Evolutionary conservation across 37 sponge, comb jelly and placozoan species (phyloP).

Genomic region (Beroe forskalii): DNA sequence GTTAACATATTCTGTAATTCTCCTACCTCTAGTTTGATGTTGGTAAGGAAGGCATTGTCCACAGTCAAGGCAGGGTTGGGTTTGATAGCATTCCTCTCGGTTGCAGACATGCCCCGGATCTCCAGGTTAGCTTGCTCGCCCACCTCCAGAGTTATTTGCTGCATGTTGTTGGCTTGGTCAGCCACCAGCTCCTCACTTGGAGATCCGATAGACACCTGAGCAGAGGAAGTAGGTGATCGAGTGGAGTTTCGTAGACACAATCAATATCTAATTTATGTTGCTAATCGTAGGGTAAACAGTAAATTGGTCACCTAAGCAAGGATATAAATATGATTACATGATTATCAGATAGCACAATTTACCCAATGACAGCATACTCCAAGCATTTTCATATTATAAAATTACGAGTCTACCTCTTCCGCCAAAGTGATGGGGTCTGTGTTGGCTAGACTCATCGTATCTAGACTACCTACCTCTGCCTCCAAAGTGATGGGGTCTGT

Average conservation of each 20-base stretch:
- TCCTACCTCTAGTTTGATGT: conserved; percentile 62
- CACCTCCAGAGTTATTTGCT: background rate
- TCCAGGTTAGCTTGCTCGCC: conserved; percentile 42
- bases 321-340: too few relatives aligned
- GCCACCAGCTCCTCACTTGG: conserved; percentile 10
- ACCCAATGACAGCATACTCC: too few relatives aligned
- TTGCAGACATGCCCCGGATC: conserved; percentile 47
- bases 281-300: too few relatives aligned
- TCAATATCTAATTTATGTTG: too few relatives aligned
- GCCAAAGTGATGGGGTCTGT: background rate
- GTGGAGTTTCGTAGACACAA: background rate
- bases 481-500: background rate
- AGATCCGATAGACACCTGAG: conserved; percentile 28
- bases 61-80: background rate
- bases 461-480: conserved; percentile 33
- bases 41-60: conserved; percentile 48
- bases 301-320: too few relatives aligned
- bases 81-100: background rate
- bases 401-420: too few relatives aligned
- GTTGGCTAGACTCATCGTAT: background rate
- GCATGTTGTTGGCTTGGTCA: background rate
- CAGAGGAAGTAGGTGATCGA: background rate
- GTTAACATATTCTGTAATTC: too few relatives aligned
- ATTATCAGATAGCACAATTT: too few relatives aligned
- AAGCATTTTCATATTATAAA: too few relatives aligned